Conservation (phyloP, 2,113 vertebrate genomes). For the Tachycineta bicolor region DNA sequence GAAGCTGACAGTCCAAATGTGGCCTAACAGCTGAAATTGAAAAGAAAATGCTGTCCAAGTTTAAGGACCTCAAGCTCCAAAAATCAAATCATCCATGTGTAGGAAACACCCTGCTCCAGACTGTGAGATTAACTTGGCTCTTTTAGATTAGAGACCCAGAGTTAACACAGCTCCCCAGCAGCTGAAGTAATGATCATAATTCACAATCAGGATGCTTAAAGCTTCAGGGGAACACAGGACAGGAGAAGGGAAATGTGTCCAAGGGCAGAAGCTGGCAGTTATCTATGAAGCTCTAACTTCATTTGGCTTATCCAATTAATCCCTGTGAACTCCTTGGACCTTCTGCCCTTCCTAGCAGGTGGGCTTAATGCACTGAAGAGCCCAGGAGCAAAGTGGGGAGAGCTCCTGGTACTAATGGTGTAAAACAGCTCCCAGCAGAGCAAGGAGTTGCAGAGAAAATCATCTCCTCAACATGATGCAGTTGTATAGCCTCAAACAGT, state of each 20-base stretch:
- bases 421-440: conserved; percentile 33
- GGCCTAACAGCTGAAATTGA: neutral
- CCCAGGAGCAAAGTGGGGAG: neutral
- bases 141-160: neutral
- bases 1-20: neutral
- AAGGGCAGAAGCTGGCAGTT: neutral
- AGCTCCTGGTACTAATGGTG: neutral
- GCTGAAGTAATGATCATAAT: neutral
- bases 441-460: neutral
- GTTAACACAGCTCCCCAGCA: neutral
- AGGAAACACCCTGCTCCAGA: neutral
- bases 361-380: neutral
- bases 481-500: neutral
- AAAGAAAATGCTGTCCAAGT: neutral
- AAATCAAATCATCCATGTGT: neutral
- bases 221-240: neutral
- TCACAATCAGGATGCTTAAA: neutral
- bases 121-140: neutral
- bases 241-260: neutral
- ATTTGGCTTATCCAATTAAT: neutral
- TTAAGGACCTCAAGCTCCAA: neutral
- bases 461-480: neutral
- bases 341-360: neutral
- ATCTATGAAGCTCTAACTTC: neutral
- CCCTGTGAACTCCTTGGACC: neutral